Conservation (phyloP, 2,888 invertebrate species). For the Neoascia interrupta region DNA sequence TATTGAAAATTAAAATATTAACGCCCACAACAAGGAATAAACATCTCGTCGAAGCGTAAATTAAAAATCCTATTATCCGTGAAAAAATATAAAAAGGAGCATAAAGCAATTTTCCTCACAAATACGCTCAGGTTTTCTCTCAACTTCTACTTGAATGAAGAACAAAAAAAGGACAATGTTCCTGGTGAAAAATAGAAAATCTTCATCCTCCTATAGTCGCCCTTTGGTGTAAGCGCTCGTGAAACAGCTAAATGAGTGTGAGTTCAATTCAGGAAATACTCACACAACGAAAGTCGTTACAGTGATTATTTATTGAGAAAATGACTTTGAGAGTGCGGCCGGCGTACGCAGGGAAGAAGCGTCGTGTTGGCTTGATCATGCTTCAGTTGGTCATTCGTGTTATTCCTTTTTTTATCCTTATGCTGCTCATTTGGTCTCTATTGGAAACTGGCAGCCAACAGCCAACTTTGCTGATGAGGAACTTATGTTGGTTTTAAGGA, state of each 20-base stretch:
- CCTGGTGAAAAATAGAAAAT: too few relatives aligned
- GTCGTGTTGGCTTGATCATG: slow-evolving; percentile 7
- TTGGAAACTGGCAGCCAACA: not conserved
- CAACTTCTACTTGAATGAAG: too few relatives aligned
- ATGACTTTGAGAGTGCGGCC: not conserved
- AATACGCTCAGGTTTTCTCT: too few relatives aligned
- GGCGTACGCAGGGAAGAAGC: not conserved
- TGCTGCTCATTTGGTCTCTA: slow-evolving; percentile 17
- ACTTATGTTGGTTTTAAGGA: slow-evolving; percentile 3
- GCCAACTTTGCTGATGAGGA: slow-evolving; percentile 22
- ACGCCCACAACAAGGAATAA: too few relatives aligned
- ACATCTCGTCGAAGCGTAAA: too few relatives aligned
- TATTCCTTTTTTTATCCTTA: not conserved
- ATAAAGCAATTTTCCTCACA: too few relatives aligned
- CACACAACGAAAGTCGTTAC: not conserved
- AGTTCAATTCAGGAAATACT: slow-evolving; percentile 4
- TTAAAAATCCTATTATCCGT: too few relatives aligned
- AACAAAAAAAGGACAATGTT: too few relatives aligned
- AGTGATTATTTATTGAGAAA: slow-evolving; percentile 29
- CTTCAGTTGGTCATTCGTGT: not conserved
- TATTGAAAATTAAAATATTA: too few relatives aligned
- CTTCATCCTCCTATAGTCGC: too few relatives aligned
- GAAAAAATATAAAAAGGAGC: too few relatives aligned
- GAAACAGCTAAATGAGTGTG: not conserved
- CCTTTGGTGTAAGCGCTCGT: too few relatives aligned